Conservation (phyloP, 1,140 invertebrate genomes). For the Zeugodacus cucurbitae region DNA sequence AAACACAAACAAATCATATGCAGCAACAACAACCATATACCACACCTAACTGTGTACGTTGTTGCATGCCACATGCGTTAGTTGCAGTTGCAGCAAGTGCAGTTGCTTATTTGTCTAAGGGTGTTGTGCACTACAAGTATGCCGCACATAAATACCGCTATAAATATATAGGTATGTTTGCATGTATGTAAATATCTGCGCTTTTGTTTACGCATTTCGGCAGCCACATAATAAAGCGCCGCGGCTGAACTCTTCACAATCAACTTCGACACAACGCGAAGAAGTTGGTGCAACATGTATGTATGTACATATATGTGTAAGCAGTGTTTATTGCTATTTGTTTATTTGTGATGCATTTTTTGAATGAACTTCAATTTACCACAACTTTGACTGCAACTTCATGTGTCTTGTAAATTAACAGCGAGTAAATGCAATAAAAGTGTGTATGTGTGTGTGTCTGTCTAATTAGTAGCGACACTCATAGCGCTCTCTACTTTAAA, state of each 20-base stretch:
- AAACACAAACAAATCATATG: not conserved
- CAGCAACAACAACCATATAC: not conserved
- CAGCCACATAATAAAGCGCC: constrained; percentile 27
- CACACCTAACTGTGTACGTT: not conserved
- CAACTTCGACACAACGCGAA: not conserved
- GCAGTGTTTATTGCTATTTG: not conserved
- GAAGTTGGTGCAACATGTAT: not conserved
- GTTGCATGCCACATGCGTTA: constrained; percentile 7
- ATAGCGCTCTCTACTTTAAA: not conserved
- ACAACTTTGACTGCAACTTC: constrained; percentile 28
- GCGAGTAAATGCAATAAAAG: too few relatives aligned
- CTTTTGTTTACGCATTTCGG: constrained; percentile 4
- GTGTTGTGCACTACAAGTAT: not conserved
- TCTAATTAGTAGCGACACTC: not conserved
- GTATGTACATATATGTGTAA: not conserved
- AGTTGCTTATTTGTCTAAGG: constrained; percentile 36
- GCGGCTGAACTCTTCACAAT: not conserved
- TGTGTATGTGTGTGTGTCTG: too few relatives aligned
- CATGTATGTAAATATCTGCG: not conserved
- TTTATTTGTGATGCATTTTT: constrained; percentile 33
- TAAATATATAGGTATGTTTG: not conserved
- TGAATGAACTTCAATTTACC: constrained; percentile 39
- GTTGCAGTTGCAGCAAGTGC: constrained; percentile 20
- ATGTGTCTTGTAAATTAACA: not conserved
- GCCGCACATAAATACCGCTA: not conserved